Base-by-base conservation (phyloP, 92 coral and sea anemone species). In the Epizoanthus stellaris region DNA sequence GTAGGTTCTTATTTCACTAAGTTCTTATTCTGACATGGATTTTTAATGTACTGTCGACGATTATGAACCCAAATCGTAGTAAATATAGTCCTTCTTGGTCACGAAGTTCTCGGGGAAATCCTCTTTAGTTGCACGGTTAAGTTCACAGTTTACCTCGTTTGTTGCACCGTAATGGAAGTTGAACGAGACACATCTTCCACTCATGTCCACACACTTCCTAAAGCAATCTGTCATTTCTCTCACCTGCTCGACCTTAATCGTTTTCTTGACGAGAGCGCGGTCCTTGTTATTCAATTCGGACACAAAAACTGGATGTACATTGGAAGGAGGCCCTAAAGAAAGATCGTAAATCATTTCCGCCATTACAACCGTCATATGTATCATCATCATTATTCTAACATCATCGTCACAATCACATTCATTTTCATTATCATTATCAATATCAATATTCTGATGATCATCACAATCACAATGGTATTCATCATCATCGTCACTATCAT, bases 181-280 rank as follows among this genome's bases (percentile, higher is more conserved):
- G 82, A 58, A 77, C 17, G 82, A 77, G 4, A 63, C 82, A 12
- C 82, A 77, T n/a, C 43, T n/a, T 12, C 82, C 71, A 8, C 56
- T 62, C 82, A 77, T 77, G 38, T 62, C 82, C 10, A 77, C 42
- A 42, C 82, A 77, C 82, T 77, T 77, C 20, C 36, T 45, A 12
- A 77, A 77, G 60, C 82, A 77, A n/a, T 61, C 82, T 12, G 71
- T 77, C 5, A 77, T 66, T 10, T 77, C 59, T 25, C 19, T 77
- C 12, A 77, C 82, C 60, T n/a, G 60, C n/a, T 62, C 21, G 23
- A 62, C 30, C 40, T 61, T 77, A 36, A 62, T 61, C n/a, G 71
- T 15, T 61, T 77, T 77, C 19, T 9, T 6, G 13, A 62, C 49
- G 23, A 77, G 82, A 38, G 34, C 56, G 59, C 60, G 82, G 30